These are phyloP conservation scores for Diplazon laetatorius DNA, from an alignment of 2,888 invertebrate genomes.

Conservation along the genomic window DNA sequence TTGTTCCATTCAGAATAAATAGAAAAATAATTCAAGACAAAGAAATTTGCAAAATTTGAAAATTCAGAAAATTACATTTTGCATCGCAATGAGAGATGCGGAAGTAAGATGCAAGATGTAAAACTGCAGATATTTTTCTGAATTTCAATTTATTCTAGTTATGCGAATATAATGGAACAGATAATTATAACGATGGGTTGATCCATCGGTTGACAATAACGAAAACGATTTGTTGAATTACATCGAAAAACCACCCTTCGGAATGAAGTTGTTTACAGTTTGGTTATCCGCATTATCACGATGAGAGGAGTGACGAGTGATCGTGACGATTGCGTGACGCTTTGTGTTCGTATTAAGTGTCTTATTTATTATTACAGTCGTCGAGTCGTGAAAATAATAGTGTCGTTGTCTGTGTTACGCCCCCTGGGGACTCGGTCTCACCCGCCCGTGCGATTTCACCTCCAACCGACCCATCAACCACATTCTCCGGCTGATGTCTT, in stretches of 20 bases:
- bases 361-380: slow-evolving; percentile 50
- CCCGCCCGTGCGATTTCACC: slow-evolving; percentile 16
- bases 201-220: no score
- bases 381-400: slow-evolving; percentile 50
- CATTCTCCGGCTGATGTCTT: not conserved
- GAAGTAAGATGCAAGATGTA: no score
- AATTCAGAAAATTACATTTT: no score
- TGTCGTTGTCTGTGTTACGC: slow-evolving; percentile 41
- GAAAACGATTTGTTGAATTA: no score
- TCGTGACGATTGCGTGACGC: not conserved
- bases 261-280: not conserved
- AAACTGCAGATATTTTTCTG: no score
- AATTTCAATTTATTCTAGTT: no score
- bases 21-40: no score
- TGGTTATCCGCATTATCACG: not conserved
- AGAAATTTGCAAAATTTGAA: no score
- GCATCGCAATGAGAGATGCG: no score
- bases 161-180: no score
- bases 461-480: not conserved
- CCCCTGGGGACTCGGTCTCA: slow-evolving; percentile 43
- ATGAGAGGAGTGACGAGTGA: not conserved
- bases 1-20: no score
- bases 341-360: not conserved
- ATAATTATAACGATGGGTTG: no score
- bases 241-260: not conserved